A percentile compares a stretch with the other conserved stretches of the same genome.
These are phyloP conservation scores for Aulostomus chinensis DNA, from an alignment of 2,797 vertebrate species.

Conservation along the genomic window DNA sequence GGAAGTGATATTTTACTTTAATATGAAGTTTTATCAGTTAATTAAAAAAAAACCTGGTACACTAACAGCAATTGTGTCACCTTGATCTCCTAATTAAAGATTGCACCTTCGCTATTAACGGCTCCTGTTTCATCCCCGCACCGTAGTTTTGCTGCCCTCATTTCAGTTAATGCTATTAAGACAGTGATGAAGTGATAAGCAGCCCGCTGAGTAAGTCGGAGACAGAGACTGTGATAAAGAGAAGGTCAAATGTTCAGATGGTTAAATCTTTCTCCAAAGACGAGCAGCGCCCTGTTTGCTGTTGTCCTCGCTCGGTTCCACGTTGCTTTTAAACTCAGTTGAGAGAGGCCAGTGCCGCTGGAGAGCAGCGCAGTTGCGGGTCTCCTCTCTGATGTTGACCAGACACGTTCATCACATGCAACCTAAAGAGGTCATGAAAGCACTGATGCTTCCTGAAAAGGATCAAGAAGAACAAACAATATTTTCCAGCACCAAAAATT, in stretches of 20 bases:
- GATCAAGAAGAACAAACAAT: too few species aligned
- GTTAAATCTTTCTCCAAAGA: background rate
- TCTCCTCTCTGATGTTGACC: too few species aligned
- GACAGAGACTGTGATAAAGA: background rate
- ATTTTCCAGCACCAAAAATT: too few species aligned
- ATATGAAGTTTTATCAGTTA: slow-evolving; percentile 1
- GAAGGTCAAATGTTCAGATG: background rate
- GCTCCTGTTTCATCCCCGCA: background rate
- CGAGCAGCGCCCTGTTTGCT: too few species aligned
- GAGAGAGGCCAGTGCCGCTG: too few species aligned
- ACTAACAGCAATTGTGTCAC: background rate
- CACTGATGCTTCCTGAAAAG: too few species aligned
- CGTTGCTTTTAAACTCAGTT: too few species aligned
- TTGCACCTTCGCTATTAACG: background rate
- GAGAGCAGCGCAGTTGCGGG: too few species aligned
- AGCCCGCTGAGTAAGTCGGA: slow-evolving; percentile 1
- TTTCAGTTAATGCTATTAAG: slow-evolving; percentile 15
- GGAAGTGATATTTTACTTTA: slow-evolving; percentile 1
- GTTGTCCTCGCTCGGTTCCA: too few species aligned
- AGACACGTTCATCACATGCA: too few species aligned
- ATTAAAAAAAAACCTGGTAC: background rate
- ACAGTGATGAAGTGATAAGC: slow-evolving; percentile 31
- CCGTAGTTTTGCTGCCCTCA: background rate
- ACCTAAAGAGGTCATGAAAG: too few species aligned
- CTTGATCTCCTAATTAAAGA: slow-evolving; percentile 21